phyloP scores from a whole-genome alignment of 1,140 invertebrate species.

The Phymastichus coffea region DNA sequence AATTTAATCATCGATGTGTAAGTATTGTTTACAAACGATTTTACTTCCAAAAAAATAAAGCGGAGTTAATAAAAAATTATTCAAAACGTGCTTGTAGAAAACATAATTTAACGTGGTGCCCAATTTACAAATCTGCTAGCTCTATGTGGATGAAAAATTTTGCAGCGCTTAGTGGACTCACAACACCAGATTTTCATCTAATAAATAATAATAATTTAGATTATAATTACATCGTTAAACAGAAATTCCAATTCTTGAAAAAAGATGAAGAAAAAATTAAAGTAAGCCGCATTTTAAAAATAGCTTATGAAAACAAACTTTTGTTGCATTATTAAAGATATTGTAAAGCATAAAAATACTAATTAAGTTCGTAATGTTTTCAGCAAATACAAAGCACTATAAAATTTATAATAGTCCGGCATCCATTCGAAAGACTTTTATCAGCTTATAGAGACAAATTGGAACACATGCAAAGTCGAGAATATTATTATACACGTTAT shows the following conservation, averaged over 20 bases:
- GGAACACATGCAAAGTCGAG: slow-evolving; percentile 51
- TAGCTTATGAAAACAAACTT: too few relatives aligned
- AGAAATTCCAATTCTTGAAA: slow-evolving; percentile 40
- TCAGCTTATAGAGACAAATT: slow-evolving; percentile 69
- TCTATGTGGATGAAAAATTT: slow-evolving; percentile 60
- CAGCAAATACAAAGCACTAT: too few relatives aligned
- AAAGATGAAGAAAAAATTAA: slow-evolving; percentile 40
- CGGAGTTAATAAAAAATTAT: background rate
- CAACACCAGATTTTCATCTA: slow-evolving; percentile 26
- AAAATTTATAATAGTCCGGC: slow-evolving; percentile 60
- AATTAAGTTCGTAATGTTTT: too few relatives aligned
- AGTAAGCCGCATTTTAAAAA: slow-evolving; percentile 33
- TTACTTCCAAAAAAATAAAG: slow-evolving; percentile 9
- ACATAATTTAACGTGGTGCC: slow-evolving; percentile 56
- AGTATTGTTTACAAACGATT: slow-evolving; percentile 30
- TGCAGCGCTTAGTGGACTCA: slow-evolving; percentile 57
- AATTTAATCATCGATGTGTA: slow-evolving; percentile 44
- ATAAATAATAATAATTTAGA: background rate
- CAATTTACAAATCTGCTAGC: slow-evolving; percentile 61
- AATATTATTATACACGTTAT: slow-evolving; percentile 50
- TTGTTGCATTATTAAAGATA: too few relatives aligned
- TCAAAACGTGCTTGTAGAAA: slow-evolving; percentile 1
- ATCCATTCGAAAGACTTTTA: slow-evolving; percentile 66
- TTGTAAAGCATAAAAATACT: too few relatives aligned
- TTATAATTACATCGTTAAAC: slow-evolving; percentile 39